Base-by-base conservation (phyloP, 2,113 vertebrate species). In the Telmatochromis brachygnathus region DNA sequence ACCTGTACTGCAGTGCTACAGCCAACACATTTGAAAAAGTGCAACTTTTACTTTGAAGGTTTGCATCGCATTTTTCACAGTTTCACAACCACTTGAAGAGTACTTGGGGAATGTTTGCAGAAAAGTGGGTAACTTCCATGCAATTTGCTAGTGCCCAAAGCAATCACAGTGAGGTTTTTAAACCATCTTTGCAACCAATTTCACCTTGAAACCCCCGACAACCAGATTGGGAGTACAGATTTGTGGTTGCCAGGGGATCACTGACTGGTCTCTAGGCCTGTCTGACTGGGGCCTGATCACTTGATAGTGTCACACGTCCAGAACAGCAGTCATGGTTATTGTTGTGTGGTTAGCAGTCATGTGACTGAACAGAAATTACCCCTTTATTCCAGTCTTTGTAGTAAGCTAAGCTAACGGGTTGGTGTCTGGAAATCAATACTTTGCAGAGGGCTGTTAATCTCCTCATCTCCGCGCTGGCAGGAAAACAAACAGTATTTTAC, bases 401-500 rank as follows among this genome's bases (percentile, higher is more conserved):
- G 5, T 58, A 79, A 79, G 26, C 51, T 79, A 60, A 17, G 4
- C 42, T 47, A 81, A 75, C 28, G 2, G 4, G 5, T 49, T 30
- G 13, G 12, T 51, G 21, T 12, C 21, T 58, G 6, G 21, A 55
- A 21, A 12, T 56, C 47, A 14, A 47, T 82, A n/a, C n/a, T 79
- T 80, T 68, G 6, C 17, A 49, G 17, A 19, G 12, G n/a, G 30
- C 1, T 45, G 49, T 62, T 51, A 60, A 37, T 53, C 5, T 55
- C 39, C n/a, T 54, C 53, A n/a, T 81, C 37, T 77, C 39, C 5
- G 1, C 1, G 0, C 30, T 10, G 6, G 54, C 33, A 79, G 30
- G 6, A 55, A 39, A 82, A 21, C 62, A 83, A 58, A 54, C 73
- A 51, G 26, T 53, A 86, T 75, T 86, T 82, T 26, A 33, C 7